Percentiles rank a stretch among this genome's conserved stretches.
Evolutionary conservation across 2,797 vertebrate species (phyloP).

Genomic region (Tamandua tetradactyla): DNA sequence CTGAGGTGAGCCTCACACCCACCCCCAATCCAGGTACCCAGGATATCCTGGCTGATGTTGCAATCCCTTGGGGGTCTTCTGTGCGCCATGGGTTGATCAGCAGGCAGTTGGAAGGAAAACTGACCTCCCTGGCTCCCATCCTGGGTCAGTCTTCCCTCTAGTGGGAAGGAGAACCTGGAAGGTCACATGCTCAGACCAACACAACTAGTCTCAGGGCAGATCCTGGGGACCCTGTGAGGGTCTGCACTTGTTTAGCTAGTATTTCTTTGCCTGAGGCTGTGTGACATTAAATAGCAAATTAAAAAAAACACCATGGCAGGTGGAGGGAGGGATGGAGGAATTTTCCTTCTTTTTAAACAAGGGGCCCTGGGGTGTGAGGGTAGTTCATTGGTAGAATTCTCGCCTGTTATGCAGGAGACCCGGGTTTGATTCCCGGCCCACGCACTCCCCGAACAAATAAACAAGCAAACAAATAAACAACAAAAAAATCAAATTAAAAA

Average conservation of each 20-base stretch:
- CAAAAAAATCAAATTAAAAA: too few species aligned
- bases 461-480: too few species aligned
- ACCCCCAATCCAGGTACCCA: not conserved
- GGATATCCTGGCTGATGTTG: not conserved
- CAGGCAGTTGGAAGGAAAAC: not conserved
- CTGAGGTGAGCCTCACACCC: not conserved
- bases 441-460: too few species aligned
- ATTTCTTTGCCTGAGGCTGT: not conserved
- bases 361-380: too few species aligned
- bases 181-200: not conserved
- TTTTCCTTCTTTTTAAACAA: not conserved
- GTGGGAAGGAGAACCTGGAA: not conserved
- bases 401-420: too few species aligned
- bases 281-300: not conserved
- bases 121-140: not conserved
- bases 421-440: too few species aligned
- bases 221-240: not conserved
- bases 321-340: not conserved
- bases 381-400: too few species aligned
- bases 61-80: not conserved
- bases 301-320: not conserved
- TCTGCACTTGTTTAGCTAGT: not conserved
- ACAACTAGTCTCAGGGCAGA: not conserved
- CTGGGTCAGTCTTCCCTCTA: not conserved
- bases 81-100: too few species aligned